Conservation (phyloP, 2,113 vertebrate genomes). For the Amblyornis subalaris region DNA sequence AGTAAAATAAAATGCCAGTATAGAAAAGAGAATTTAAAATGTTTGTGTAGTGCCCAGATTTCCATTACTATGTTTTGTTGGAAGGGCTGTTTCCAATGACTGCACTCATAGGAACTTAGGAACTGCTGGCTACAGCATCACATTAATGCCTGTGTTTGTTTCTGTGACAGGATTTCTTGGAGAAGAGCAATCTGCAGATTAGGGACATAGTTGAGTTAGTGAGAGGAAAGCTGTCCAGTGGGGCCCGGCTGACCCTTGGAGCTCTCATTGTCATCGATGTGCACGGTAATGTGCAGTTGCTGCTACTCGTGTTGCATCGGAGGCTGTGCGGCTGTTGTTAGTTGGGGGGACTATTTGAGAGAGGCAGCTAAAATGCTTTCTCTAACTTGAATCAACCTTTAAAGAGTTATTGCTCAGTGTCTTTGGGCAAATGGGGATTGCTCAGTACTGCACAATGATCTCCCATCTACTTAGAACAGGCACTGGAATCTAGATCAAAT, state of each 20-base stretch:
- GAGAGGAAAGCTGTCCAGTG: conserved; percentile 83
- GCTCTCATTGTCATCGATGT: conserved; percentile 91
- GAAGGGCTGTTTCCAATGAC: background rate
- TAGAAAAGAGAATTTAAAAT: background rate
- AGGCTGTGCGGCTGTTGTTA: background rate
- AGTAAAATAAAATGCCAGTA: background rate
- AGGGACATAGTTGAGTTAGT: conserved; percentile 87
- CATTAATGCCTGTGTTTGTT: background rate
- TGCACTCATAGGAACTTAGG: background rate
- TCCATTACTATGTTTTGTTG: background rate
- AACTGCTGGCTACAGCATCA: background rate
- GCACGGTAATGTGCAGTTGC: conserved; percentile 73
- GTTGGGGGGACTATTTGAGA: background rate
- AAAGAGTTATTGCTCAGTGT: background rate
- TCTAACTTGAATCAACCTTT: background rate
- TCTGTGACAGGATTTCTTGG: conserved; percentile 77
- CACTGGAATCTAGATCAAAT: background rate
- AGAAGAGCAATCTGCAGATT: conserved; percentile 86
- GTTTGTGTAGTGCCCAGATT: background rate
- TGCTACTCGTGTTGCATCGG: background rate
- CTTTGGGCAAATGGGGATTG: background rate
- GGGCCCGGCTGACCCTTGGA: conserved; percentile 86
- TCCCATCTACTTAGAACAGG: background rate
- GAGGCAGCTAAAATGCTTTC: background rate
- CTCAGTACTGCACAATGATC: background rate